These are phyloP conservation scores for Psococerastis gibbosa DNA, from an alignment of 2,888 invertebrate species.

Conservation along the genomic window DNA sequence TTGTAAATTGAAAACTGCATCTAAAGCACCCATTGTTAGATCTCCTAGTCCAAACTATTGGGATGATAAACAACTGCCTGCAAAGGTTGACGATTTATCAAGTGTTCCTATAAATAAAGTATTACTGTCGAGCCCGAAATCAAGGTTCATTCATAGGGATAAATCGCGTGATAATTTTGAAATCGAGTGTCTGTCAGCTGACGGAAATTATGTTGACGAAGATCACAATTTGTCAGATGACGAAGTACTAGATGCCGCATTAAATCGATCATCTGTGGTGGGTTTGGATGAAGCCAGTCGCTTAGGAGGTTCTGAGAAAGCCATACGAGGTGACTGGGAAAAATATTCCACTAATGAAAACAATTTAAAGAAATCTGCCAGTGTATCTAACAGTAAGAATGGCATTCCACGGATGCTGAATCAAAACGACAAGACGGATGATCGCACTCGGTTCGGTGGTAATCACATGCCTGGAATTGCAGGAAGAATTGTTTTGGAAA, in stretches of 20 bases:
- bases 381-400: not conserved
- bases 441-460: not conserved
- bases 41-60: too few relatives aligned
- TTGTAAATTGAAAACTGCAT: too few relatives aligned
- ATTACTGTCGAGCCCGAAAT: too few relatives aligned
- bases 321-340: not conserved
- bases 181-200: conserved; percentile 4
- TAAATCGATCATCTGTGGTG: not conserved
- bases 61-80: too few relatives aligned
- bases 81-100: too few relatives aligned
- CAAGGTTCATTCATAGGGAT: too few relatives aligned
- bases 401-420: not conserved
- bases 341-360: not conserved
- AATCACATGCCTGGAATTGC: not conserved
- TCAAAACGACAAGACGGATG: not conserved
- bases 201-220: not conserved
- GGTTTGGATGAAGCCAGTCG: not conserved
- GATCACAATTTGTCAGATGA: conserved; percentile 2
- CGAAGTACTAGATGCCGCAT: not conserved
- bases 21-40: too few relatives aligned
- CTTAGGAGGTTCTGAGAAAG: not conserved
- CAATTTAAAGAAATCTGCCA: not conserved
- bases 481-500: not conserved
- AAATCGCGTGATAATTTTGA: not conserved
- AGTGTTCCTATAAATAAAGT: too few relatives aligned